phyloP scores from a whole-genome alignment of 2,113 vertebrate species.

The Oncorhynchus clarkii region DNA sequence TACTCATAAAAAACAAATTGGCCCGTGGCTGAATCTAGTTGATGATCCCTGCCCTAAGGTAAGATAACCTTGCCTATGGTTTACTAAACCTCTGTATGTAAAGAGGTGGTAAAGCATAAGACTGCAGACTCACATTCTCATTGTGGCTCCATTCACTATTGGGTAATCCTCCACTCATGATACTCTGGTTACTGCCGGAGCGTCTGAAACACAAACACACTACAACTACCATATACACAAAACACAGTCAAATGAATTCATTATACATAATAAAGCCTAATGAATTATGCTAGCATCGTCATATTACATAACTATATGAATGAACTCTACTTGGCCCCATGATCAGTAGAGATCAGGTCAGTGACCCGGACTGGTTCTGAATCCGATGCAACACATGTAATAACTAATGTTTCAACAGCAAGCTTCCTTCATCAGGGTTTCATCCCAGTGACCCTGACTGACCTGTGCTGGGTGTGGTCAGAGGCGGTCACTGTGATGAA shows the following conservation, averaged over 20 bases:
- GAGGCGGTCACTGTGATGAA: slow-evolving; percentile 88
- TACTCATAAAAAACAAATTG: too few relatives aligned
- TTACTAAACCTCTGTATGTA: neutral
- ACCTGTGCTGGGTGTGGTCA: slow-evolving; percentile 83
- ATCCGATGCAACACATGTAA: too few relatives aligned
- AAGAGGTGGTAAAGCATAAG: neutral
- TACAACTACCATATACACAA: slow-evolving; percentile 3
- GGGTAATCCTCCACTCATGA: slow-evolving; percentile 75
- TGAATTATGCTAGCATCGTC: neutral
- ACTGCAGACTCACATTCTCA: slow-evolving; percentile 78
- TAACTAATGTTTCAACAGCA: too few relatives aligned
- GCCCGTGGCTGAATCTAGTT: too few relatives aligned
- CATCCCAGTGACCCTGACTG: slow-evolving; percentile 12
- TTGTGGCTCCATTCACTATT: slow-evolving; percentile 86
- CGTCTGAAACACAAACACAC: slow-evolving; percentile 67
- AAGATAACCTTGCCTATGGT: too few relatives aligned
- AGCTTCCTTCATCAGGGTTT: too few relatives aligned
- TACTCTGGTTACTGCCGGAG: slow-evolving; percentile 81
- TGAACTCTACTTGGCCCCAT: neutral
- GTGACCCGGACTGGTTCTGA: too few relatives aligned
- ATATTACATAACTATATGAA: neutral
- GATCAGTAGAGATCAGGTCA: neutral
- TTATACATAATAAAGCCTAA: neutral
- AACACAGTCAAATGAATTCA: neutral
- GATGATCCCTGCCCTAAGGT: too few relatives aligned